A percentile compares a stretch with the other conserved stretches of the same genome.
phyloP scores from a whole-genome alignment of 2,113 vertebrate species.

The Oreotrochilus melanogaster region DNA sequence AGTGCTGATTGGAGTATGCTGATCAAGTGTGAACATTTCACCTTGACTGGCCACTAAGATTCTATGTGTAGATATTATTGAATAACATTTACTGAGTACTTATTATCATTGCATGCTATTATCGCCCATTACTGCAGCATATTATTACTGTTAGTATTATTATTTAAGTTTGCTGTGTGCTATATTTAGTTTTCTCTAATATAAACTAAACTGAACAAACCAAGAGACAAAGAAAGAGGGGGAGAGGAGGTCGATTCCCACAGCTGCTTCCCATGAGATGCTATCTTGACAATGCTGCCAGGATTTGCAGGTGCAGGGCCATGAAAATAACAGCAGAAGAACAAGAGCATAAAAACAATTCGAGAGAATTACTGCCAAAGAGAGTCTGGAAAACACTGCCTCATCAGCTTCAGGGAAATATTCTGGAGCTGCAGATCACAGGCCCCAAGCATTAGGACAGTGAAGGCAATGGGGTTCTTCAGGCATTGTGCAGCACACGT shows the following conservation, averaged over 20 bases:
- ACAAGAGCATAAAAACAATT: conserved; percentile 38
- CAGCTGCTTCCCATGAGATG: conserved; percentile 23
- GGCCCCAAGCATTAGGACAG: background rate
- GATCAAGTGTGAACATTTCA: background rate
- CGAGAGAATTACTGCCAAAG: conserved; percentile 30
- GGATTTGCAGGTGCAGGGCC: conserved; percentile 60
- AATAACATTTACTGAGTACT: background rate
- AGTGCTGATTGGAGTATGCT: background rate
- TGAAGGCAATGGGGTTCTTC: background rate
- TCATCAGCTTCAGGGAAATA: background rate
- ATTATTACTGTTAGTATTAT: background rate
- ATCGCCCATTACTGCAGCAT: background rate
- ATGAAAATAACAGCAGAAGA: conserved; percentile 57
- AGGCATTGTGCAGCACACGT: background rate
- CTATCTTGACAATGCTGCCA: background rate
- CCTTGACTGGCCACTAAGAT: background rate
- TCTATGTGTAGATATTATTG: background rate
- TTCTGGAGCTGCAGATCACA: background rate
- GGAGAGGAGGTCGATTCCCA: conserved; percentile 13
- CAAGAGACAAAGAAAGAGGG: background rate
- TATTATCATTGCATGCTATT: background rate
- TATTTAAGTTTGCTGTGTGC: background rate
- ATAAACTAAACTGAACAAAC: background rate
- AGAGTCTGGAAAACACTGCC: conserved; percentile 45
- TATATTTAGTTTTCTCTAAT: background rate